Conservation (phyloP, 2,888 invertebrate genomes). For the Thysanoteuthis rhombus region DNA sequence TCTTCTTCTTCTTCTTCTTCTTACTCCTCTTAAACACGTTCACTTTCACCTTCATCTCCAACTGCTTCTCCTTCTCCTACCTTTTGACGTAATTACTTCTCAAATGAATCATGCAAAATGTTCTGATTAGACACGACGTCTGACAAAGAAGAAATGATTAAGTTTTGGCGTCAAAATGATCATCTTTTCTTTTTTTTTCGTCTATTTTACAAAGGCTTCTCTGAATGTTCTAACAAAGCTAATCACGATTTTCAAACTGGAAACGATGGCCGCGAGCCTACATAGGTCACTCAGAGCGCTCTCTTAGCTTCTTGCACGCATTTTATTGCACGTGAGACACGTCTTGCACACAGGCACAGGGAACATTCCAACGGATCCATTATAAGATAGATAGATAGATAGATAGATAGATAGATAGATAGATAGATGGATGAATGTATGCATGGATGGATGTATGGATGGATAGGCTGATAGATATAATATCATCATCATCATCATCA, state of each 20-base stretch:
- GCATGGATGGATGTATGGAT: too few relatives aligned
- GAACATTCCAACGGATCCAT: neutral
- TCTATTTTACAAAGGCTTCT: neutral
- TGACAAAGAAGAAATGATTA: neutral
- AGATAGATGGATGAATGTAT: neutral
- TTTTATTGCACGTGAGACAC: neutral
- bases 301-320: neutral
- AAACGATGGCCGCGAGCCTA: neutral
- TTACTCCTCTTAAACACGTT: too few relatives aligned
- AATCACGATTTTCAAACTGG: neutral
- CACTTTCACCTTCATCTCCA: neutral
- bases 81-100: neutral
- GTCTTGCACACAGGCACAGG: neutral
- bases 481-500: too few relatives aligned
- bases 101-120: neutral
- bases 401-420: neutral
- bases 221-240: neutral
- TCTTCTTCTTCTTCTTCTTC: neutral
- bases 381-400: neutral
- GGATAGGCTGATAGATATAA: too few relatives aligned
- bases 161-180: neutral
- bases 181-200: neutral
- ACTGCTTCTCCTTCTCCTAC: neutral
- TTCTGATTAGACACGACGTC: neutral
- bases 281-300: neutral